Percentiles rank a stretch among this genome's conserved stretches.
phyloP scores from a whole-genome alignment of 92 coral and sea anemone genomes.

The Desmophyllum pertusum region DNA sequence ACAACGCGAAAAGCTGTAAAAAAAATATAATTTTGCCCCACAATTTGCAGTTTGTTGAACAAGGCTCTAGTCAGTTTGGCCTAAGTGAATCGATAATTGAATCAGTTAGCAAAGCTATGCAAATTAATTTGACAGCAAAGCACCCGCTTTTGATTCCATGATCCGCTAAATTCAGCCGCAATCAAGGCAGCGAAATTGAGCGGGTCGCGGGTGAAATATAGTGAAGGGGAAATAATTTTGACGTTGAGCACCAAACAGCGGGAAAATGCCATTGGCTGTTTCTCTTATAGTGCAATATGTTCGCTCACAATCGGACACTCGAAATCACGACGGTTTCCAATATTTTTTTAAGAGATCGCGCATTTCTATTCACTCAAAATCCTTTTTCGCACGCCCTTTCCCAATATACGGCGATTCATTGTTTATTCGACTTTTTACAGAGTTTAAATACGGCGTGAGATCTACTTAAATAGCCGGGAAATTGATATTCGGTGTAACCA shows the following conservation, averaged over 20 bases:
- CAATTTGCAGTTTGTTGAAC: too few relatives aligned
- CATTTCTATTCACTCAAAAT: not conserved
- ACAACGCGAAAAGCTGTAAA: too few relatives aligned
- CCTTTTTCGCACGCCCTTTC: not conserved
- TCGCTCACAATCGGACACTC: conserved; percentile 39
- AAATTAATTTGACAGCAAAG: too few relatives aligned
- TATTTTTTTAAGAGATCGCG: not conserved
- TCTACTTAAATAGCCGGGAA: not conserved
- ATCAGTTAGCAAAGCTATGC: too few relatives aligned
- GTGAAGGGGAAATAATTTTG: not conserved
- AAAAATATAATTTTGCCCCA: too few relatives aligned
- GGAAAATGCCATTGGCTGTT: conserved; percentile 36
- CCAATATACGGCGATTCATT: not conserved
- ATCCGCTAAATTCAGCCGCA: not conserved
- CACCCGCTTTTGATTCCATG: too few relatives aligned
- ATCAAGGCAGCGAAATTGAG: not conserved
- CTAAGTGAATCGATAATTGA: too few relatives aligned
- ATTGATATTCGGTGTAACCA: not conserved
- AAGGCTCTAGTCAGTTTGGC: too few relatives aligned
- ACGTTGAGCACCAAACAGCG: not conserved
- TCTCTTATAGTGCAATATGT: conserved; percentile 25
- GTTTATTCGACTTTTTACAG: not conserved
- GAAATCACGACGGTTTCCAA: not conserved
- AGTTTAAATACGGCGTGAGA: not conserved
- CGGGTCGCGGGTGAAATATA: conserved; percentile 9